phyloP scores from a whole-genome alignment of 2,113 vertebrate species.

The Notothenia coriiceps region DNA sequence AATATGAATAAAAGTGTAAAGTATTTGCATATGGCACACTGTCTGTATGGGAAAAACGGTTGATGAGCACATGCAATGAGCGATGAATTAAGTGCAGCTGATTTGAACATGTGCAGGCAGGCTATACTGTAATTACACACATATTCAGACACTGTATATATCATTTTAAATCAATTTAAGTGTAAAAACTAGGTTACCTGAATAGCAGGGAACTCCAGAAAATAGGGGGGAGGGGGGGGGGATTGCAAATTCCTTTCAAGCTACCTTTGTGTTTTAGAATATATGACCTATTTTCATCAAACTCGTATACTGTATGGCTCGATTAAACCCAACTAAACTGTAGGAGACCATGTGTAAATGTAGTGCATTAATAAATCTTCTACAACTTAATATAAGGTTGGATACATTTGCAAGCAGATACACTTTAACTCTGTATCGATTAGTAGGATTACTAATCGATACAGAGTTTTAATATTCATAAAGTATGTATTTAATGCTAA shows the following conservation, averaged over 20 bases:
- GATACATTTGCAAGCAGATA: background rate
- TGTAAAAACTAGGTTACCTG: conserved; percentile 51
- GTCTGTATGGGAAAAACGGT: background rate
- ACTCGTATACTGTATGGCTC: background rate
- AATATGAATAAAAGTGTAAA: no score
- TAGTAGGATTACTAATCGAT: no score
- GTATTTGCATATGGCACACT: no score
- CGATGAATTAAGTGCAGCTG: background rate
- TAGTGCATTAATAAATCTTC: background rate
- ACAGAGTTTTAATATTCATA: no score
- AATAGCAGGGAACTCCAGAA: conserved; percentile 32
- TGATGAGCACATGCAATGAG: conserved; percentile 5
- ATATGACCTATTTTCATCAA: conserved; percentile 28
- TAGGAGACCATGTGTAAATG: background rate
- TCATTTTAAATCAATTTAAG: conserved; percentile 19
- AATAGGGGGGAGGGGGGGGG: background rate
- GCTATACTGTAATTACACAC: conserved; percentile 14
- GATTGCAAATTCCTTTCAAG: conserved; percentile 13
- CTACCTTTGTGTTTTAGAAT: conserved; percentile 1
- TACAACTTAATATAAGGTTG: no score
- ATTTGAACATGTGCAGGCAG: background rate
- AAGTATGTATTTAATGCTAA: no score
- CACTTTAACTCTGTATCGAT: background rate
- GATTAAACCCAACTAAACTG: conserved; percentile 21
- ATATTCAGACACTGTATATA: conserved; percentile 13